Base-by-base conservation (phyloP, 92 coral and sea anemone genomes). In the Paramuricea clavata region DNA sequence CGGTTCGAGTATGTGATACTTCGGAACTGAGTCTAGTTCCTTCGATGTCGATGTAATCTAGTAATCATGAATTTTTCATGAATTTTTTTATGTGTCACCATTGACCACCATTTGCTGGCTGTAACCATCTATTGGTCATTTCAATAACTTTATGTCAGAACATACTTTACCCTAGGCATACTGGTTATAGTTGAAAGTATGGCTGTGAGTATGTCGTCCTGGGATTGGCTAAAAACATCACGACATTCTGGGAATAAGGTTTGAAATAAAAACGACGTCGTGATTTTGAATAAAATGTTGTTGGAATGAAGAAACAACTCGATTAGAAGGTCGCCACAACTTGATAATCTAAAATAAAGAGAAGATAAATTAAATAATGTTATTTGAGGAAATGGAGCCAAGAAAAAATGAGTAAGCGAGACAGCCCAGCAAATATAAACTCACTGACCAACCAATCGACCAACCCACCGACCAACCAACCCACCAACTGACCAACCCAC, bases 301-400 rank as follows among this genome's bases (percentile, higher is more conserved):
- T 39, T 73, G 57, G 84, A 79, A 22, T 79, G 27, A 39, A 79
- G 68, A 43, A 79, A 79, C 39, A 79, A 79, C 50, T 79, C 84
- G 34, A 61, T 61, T 44, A 79, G 26, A 21, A 61, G 52, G 23
- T 79, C 84, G 52, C 84, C 32, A 23, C 71, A 79, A 79, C 19
- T 57, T 28, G 84, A 79, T 28, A 79, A 60, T 28, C 84, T 79
- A 25, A 57, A 54, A 54, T 65, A 22, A n/a, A 25, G 31, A n/a
- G 31, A 22, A 60, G 21, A 22, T 60, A 10, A 21, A 0, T 11
- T 6, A 57, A 25, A 5, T 8, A 8, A 26, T 22, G n/a, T 60
- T n/a, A 5, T 3, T 30, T 60, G 68, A 6, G 12, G 12, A 16
- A 6, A 19, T 6, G 16, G 61, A 52, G 21, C 23, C 61, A 19